These are phyloP conservation scores for Melangyna quadrimaculata DNA, from an alignment of 2,888 invertebrate genomes.

Conservation along the genomic window DNA sequence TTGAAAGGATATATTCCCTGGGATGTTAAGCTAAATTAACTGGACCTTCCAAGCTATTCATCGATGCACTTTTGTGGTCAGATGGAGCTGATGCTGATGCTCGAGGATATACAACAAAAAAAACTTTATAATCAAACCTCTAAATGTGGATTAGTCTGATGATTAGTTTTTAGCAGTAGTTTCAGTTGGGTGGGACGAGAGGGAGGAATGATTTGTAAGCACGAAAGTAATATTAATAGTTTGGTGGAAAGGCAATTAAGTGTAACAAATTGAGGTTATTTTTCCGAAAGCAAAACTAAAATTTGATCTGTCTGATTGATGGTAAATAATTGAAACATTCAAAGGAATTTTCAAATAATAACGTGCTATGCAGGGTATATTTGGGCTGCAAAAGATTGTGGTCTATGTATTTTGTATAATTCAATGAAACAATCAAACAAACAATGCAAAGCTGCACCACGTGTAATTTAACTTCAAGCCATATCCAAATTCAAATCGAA, in stretches of 20 bases:
- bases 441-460: no score
- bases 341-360: neutral
- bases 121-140: neutral
- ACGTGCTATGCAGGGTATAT: neutral
- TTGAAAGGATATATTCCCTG: constrained; percentile 20
- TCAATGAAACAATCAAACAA: no score
- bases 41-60: constrained; percentile 41
- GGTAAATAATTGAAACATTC: neutral
- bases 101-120: neutral
- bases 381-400: neutral
- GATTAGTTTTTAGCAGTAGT: constrained; percentile 29
- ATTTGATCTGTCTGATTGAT: constrained; percentile 14
- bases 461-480: no score
- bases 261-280: neutral
- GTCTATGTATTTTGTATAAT: no score
- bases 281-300: neutral
- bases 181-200: neutral
- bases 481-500: no score
- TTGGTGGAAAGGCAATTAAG: constrained; percentile 16
- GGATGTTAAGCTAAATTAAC: constrained; percentile 50
- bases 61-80: constrained; percentile 30
- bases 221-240: neutral
- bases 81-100: neutral
- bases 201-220: neutral
- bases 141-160: constrained; percentile 42